Percentiles rank a stretch among this genome's conserved stretches.
phyloP scores from a whole-genome alignment of 2,113 vertebrate species.

The Bubo scandiacus region DNA sequence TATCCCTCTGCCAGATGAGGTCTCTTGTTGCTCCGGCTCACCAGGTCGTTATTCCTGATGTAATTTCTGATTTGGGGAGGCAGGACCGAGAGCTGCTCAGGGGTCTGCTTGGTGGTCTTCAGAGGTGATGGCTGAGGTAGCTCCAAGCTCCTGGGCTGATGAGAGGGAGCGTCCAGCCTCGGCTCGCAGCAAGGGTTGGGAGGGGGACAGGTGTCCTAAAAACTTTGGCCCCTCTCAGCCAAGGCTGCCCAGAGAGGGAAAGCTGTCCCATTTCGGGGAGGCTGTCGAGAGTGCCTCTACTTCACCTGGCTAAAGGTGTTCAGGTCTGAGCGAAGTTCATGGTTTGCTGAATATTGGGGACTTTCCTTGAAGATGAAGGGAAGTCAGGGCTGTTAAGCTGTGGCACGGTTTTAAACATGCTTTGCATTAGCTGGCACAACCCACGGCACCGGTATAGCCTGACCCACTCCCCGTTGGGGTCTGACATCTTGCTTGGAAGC shows the following conservation, averaged over 20 bases:
- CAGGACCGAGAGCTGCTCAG: background rate
- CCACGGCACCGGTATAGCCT: rapidly evolving
- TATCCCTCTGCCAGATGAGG: background rate
- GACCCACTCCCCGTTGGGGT: rapidly evolving
- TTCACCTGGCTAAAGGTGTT: rapidly evolving
- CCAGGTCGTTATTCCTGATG: background rate
- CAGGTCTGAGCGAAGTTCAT: rapidly evolving
- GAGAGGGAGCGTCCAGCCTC: no score
- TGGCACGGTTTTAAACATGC: rapidly evolving
- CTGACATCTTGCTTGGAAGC: background rate
- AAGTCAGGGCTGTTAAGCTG: background rate
- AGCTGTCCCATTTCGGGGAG: background rate
- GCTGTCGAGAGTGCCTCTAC: rapidly evolving
- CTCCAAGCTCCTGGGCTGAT: background rate
- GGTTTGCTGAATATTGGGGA: rapidly evolving
- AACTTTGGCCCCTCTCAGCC: background rate
- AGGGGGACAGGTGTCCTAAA: background rate
- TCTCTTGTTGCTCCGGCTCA: background rate
- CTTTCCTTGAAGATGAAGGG: background rate
- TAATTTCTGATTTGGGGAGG: background rate
- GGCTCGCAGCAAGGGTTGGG: rapidly evolving
- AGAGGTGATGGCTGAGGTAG: background rate
- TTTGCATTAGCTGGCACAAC: background rate
- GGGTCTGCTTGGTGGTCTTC: background rate
- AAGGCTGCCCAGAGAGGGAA: background rate